Percentiles rank a stretch among this genome's conserved stretches.
Conservation (phyloP, 1,140 invertebrate genomes). For the Zeugodacus cucurbitae region DNA sequence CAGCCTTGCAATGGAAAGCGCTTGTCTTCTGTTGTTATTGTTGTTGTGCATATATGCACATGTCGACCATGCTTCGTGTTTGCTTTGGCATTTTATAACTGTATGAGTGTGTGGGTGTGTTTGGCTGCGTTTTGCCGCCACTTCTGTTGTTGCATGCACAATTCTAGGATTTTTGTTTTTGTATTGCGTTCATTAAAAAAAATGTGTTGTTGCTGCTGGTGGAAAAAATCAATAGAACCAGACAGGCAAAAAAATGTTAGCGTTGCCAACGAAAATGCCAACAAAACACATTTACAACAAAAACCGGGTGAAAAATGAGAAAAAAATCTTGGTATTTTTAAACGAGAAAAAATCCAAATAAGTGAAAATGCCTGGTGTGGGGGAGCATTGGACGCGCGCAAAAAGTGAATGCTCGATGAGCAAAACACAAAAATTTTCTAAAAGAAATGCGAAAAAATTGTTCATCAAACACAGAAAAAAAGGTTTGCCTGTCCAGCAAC, state of each 20-base stretch:
- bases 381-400: background rate
- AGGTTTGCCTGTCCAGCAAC: background rate
- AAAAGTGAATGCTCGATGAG: constrained; percentile 23
- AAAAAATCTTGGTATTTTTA: background rate
- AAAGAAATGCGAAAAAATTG: constrained; percentile 35
- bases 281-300: background rate
- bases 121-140: background rate
- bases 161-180: constrained; percentile 32
- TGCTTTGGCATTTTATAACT: background rate
- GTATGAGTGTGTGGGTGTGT: background rate
- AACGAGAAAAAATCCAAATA: background rate
- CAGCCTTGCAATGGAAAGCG: background rate
- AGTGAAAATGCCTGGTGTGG: background rate
- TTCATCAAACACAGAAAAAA: constrained; percentile 11
- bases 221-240: constrained; percentile 65
- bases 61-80: constrained; percentile 3
- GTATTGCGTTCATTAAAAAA: constrained; percentile 18
- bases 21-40: background rate
- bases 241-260: constrained; percentile 47
- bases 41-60: background rate
- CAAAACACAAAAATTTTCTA: constrained; percentile 37
- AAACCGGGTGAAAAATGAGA: constrained; percentile 3
- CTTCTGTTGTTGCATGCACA: constrained; percentile 5
- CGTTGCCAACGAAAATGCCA: constrained; percentile 18
- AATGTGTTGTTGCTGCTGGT: constrained; percentile 46